Evolutionary conservation across 2,113 vertebrate genomes (phyloP).

Genomic region (Chunga burmeisteri): DNA sequence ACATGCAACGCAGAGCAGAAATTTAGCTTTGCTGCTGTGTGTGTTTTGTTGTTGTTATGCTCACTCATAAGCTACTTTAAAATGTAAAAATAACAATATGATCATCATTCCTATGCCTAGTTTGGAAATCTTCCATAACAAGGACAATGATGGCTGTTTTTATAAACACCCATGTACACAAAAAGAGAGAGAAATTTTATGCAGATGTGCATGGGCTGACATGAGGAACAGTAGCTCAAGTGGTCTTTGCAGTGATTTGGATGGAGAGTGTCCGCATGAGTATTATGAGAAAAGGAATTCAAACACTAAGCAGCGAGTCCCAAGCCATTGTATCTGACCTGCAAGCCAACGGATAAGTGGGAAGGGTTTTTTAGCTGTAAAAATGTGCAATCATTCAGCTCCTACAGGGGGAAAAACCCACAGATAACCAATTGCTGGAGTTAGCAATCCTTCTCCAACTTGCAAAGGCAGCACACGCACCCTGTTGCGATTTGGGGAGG

Average conservation of each 20-base stretch:
- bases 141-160: background rate
- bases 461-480: background rate
- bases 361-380: background rate
- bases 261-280: background rate
- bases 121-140: background rate
- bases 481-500: background rate
- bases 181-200: background rate
- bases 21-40: background rate
- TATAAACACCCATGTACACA: background rate
- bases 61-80: background rate
- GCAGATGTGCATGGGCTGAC: background rate
- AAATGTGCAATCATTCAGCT: background rate
- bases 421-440: background rate
- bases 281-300: background rate
- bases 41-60: background rate
- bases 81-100: background rate
- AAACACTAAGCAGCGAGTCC: background rate
- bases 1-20: background rate
- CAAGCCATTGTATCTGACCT: background rate
- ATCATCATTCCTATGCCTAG: background rate
- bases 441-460: background rate
- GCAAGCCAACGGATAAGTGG: background rate
- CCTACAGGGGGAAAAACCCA: background rate
- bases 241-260: background rate
- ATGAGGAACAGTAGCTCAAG: background rate